A percentile compares a stretch with the other conserved stretches of the same genome.
phyloP scores from a whole-genome alignment of 2,888 invertebrate genomes.

The Drosophila nigricruria region DNA sequence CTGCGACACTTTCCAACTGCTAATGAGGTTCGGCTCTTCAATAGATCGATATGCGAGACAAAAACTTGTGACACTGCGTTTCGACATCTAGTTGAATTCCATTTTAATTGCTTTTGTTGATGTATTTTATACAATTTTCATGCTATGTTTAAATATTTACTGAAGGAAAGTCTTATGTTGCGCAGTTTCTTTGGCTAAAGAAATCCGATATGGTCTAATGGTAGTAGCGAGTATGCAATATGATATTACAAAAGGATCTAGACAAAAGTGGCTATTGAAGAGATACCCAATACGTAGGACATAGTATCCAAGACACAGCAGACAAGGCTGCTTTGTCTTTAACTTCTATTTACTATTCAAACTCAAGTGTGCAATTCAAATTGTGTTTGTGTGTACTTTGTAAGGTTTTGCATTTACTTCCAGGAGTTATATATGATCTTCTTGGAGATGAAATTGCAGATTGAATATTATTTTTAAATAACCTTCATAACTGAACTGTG shows the following conservation, averaged over 20 bases:
- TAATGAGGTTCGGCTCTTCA: background rate
- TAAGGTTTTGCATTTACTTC: background rate
- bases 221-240: no score
- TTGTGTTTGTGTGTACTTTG: no score
- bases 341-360: background rate
- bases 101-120: background rate
- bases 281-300: background rate
- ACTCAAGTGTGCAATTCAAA: no score
- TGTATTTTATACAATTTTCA: background rate
- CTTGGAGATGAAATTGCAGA: no score
- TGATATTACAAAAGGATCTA: background rate
- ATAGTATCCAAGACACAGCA: background rate
- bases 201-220: background rate
- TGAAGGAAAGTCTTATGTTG: background rate
- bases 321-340: no score
- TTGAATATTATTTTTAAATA: no score
- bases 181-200: background rate
- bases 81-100: background rate
- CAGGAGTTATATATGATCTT: no score
- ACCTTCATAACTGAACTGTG: no score
- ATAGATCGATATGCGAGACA: background rate
- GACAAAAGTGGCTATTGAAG: background rate
- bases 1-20: slow-evolving; percentile 14
- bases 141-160: background rate
- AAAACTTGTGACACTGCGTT: background rate